These are phyloP conservation scores for Venusia cambrica DNA, from an alignment of 2,888 invertebrate genomes.

Conservation along the genomic window DNA sequence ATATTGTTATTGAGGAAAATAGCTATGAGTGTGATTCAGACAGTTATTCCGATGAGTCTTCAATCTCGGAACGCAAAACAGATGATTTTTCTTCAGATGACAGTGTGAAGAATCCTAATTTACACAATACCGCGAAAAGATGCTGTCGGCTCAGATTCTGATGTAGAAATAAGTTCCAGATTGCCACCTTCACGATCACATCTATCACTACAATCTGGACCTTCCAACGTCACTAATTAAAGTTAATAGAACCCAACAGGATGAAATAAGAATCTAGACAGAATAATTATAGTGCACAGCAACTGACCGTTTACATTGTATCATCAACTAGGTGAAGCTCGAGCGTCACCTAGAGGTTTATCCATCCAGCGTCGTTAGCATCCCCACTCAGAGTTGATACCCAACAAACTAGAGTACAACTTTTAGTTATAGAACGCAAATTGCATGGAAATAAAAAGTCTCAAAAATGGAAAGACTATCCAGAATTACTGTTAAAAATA, in stretches of 20 bases:
- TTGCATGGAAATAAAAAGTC: no score
- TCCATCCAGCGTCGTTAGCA: no score
- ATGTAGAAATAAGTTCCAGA: conserved; percentile 3
- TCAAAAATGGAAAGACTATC: no score
- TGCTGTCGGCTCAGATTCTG: conserved; percentile 3
- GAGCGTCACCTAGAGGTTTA: no score
- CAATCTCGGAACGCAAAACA: conserved; percentile 9
- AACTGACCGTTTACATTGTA: no score
- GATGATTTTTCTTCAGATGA: conserved; percentile 15
- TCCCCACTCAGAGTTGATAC: no score
- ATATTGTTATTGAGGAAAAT: conserved; percentile 4
- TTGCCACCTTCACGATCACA: conserved; percentile 3
- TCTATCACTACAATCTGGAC: conserved; percentile 9
- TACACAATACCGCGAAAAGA: conserved; percentile 1
- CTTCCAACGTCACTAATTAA: conserved; percentile 2
- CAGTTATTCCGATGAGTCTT: conserved; percentile 5
- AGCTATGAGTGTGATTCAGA: conserved; percentile 4
- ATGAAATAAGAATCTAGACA: conserved; percentile 1
- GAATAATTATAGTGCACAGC: conserved; percentile 6
- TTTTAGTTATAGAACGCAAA: no score
- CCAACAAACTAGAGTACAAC: no score
- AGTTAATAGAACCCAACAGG: conserved; percentile 2
- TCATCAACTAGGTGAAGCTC: no score
- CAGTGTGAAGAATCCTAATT: conserved; percentile 11
- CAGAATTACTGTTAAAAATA: no score